phyloP scores from a whole-genome alignment of 2,797 vertebrate genomes.

The Stomatorhinus walkeri region DNA sequence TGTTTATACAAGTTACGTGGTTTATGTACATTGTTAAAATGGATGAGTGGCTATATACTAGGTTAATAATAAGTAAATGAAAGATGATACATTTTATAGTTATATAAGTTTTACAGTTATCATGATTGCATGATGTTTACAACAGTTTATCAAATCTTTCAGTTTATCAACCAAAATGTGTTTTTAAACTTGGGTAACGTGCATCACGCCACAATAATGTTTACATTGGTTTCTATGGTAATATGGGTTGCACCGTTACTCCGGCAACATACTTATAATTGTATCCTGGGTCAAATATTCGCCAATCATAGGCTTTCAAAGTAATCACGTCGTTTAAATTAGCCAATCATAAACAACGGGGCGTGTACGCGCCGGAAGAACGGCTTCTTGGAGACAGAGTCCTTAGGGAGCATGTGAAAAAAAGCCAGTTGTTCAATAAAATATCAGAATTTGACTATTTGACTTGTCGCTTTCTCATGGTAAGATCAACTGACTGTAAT shows the following conservation, averaged over 20 bases:
- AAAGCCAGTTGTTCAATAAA: background rate
- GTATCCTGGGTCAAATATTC: background rate
- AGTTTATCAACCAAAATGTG: background rate
- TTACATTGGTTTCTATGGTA: slow-evolving; percentile 28
- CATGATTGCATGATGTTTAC: background rate
- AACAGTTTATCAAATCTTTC: background rate
- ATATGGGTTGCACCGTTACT: slow-evolving; percentile 35
- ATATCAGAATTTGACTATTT: background rate
- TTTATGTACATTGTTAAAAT: background rate
- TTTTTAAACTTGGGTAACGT: background rate
- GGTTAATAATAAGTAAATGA: background rate
- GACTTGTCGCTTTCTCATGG: slow-evolving; percentile 20
- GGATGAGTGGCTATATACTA: background rate
- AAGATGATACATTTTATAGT: background rate
- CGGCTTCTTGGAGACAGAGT: slow-evolving; percentile 20
- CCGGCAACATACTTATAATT: slow-evolving; percentile 31
- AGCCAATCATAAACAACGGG: slow-evolving; percentile 58
- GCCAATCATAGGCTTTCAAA: slow-evolving; percentile 45
- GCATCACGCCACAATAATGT: background rate
- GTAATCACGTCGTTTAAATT: slow-evolving; percentile 47
- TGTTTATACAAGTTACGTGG: background rate
- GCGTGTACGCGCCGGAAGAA: slow-evolving; percentile 46
- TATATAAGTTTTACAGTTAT: background rate
- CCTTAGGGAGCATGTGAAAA: background rate
- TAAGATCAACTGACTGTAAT: slow-evolving; percentile 9